Conservation (phyloP, 2,888 invertebrate species). For the Dexiosoma caninum region DNA sequence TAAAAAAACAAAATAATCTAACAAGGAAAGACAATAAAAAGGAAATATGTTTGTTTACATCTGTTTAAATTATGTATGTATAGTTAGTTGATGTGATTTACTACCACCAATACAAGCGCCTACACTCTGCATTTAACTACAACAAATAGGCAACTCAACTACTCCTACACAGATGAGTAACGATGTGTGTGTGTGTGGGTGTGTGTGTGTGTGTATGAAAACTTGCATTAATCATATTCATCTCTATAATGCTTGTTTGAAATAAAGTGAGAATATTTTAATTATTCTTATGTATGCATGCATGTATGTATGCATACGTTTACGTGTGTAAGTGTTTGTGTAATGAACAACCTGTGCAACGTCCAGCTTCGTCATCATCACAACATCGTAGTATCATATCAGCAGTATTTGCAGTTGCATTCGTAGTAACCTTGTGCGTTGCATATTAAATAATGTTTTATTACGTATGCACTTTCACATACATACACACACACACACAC, state of each 20-base stretch:
- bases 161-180: neutral
- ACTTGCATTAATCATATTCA: neutral
- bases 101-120: neutral
- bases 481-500: neutral
- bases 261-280: conserved; percentile 46
- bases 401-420: conserved; percentile 1
- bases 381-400: neutral
- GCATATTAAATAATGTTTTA: conserved; percentile 53
- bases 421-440: conserved; percentile 41
- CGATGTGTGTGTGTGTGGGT: too few relatives aligned
- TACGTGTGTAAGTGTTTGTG: conserved; percentile 37
- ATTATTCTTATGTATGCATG: conserved; percentile 29
- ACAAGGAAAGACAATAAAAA: conserved; percentile 38
- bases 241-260: neutral
- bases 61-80: conserved; percentile 44
- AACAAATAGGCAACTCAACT: neutral
- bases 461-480: conserved; percentile 49
- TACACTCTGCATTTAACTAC: neutral
- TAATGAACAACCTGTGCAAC: conserved; percentile 50
- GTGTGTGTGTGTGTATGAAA: neutral
- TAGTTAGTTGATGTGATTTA: conserved; percentile 54
- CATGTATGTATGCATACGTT: neutral
- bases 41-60: conserved; percentile 59
- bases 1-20: neutral
- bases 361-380: conserved; percentile 22